These are phyloP conservation scores for Pipistrellus pygmaeus DNA, from an alignment of 2,797 vertebrate genomes.

Conservation along the genomic window DNA sequence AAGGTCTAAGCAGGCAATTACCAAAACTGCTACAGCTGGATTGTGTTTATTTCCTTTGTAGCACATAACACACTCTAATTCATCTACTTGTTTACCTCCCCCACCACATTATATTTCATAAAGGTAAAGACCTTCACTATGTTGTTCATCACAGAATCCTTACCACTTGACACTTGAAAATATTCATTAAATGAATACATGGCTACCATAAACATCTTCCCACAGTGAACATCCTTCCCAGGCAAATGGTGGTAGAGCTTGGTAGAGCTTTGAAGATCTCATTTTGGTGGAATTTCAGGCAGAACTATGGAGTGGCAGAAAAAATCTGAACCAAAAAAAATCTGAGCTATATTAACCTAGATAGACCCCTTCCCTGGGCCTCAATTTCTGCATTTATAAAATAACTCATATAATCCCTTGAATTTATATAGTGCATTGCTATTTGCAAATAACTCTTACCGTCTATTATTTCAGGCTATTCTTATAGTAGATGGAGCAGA, in stretches of 20 bases:
- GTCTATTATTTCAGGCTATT: slow-evolving; percentile 2
- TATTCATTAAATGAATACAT: slow-evolving; percentile 11
- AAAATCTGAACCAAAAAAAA: slow-evolving; percentile 51
- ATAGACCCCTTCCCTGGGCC: not conserved
- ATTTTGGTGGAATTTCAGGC: slow-evolving; percentile 42
- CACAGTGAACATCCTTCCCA: slow-evolving; percentile 31
- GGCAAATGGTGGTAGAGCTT: not conserved
- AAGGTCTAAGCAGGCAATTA: slow-evolving; percentile 24
- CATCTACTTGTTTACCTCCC: not conserved
- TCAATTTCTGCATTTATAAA: slow-evolving; percentile 43
- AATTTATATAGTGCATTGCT: slow-evolving; percentile 5
- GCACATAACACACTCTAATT: not conserved
- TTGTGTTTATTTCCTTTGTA: not conserved
- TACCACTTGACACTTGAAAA: not conserved
- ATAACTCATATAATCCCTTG: not conserved
- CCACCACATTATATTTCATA: not conserved
- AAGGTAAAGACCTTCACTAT: not conserved
- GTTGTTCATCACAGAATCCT: not conserved
- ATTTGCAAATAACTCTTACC: slow-evolving; percentile 31
- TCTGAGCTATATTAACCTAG: not conserved
- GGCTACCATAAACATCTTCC: slow-evolving; percentile 31
- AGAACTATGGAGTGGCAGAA: not conserved
- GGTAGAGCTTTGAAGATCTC: slow-evolving; percentile 15
- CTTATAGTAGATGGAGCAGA: not conserved
- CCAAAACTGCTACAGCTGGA: not conserved